These are phyloP conservation scores for Gadopsis marmoratus DNA, from an alignment of 2,797 vertebrate species.

Conservation along the genomic window DNA sequence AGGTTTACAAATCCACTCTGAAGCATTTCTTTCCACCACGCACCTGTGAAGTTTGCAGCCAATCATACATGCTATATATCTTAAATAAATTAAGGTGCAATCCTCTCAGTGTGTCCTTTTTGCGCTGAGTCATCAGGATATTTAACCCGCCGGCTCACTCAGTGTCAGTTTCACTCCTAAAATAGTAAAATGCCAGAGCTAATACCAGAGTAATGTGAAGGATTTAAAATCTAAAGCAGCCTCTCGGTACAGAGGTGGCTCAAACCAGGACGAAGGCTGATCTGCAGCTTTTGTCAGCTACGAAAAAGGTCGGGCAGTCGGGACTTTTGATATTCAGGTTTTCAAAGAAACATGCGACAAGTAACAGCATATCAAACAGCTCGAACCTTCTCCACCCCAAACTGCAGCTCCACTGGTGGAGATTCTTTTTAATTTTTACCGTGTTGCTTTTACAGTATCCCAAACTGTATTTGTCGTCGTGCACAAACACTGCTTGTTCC, in stretches of 20 bases:
- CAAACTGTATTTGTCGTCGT: not conserved
- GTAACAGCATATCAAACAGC: slow-evolving; percentile 4
- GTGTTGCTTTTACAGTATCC: not conserved
- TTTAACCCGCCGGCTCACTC: not conserved
- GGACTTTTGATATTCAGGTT: slow-evolving; percentile 26
- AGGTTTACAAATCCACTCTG: not conserved
- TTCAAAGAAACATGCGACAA: slow-evolving; percentile 7
- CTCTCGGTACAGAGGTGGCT: not conserved
- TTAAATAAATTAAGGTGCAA: too few relatives aligned
- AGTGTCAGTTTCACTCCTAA: not conserved
- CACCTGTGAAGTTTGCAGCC: too few relatives aligned
- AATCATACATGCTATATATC: too few relatives aligned
- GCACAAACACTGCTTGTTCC: not conserved
- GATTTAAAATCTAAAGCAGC: not conserved
- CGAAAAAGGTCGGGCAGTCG: not conserved
- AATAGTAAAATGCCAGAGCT: not conserved
- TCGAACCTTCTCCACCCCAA: not conserved
- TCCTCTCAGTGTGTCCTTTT: too few relatives aligned
- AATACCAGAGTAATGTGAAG: fast-evolving
- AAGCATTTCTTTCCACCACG: too few relatives aligned
- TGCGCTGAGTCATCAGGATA: not conserved
- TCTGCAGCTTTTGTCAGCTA: not conserved
- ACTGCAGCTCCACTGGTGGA: not conserved
- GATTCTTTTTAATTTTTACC: not conserved
- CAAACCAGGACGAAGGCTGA: not conserved